A percentile compares a stretch with the other conserved stretches of the same genome.
Conservation (phyloP, 2,113 vertebrate genomes). For the Pavo muticus region DNA sequence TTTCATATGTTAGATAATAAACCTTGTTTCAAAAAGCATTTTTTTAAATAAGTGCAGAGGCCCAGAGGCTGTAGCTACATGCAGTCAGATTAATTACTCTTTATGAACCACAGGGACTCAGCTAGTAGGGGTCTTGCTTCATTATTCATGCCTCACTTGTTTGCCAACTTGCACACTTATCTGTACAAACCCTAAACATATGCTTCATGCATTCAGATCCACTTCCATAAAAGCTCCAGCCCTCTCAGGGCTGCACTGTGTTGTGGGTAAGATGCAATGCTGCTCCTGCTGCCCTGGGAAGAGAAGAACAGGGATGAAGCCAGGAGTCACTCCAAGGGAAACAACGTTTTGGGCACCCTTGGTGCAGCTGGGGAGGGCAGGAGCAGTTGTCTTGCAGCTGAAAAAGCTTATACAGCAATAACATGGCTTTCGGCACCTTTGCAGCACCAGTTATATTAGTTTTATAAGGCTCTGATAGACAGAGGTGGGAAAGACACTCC, state of each 20-base stretch:
- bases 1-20: not conserved
- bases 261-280: not conserved
- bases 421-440: not conserved
- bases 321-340: not conserved
- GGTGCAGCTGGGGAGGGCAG: not conserved
- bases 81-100: not conserved
- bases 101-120: not conserved
- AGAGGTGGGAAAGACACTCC: not conserved
- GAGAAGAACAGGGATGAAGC: not conserved
- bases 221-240: not conserved
- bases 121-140: not conserved
- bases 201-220: accelerated
- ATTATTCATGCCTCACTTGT: not conserved
- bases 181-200: not conserved
- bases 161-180: not conserved
- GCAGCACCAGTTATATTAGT: not conserved
- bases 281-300: not conserved
- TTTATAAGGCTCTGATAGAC: not conserved
- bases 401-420: not conserved
- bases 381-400: not conserved
- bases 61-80: not conserved
- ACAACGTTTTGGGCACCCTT: not conserved
- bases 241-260: not conserved
- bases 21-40: not conserved
- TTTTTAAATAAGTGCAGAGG: not conserved